Percentiles rank a stretch among this genome's conserved stretches.
Conservation (phyloP, 92 coral and sea anemone genomes). For the Umimayanthus chanpuru region DNA sequence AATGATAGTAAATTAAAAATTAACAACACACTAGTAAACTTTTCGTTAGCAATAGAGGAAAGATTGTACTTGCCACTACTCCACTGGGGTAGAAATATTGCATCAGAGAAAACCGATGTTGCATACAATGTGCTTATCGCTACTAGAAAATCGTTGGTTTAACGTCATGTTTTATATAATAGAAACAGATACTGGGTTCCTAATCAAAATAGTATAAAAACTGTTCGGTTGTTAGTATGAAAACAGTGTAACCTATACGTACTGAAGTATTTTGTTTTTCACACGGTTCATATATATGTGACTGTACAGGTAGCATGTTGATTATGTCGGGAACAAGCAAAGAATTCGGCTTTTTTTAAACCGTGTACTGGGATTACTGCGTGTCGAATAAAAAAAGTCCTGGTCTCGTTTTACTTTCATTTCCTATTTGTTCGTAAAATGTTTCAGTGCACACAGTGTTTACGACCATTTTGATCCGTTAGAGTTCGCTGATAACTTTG, state of each 20-base stretch:
- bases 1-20: not conserved
- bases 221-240: not conserved
- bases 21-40: not conserved
- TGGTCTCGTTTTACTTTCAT: no score
- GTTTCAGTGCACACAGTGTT: not conserved
- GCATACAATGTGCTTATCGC: not conserved
- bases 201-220: not conserved
- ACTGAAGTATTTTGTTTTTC: not conserved
- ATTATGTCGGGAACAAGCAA: no score
- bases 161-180: not conserved
- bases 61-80: not conserved
- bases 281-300: not conserved
- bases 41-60: not conserved
- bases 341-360: no score
- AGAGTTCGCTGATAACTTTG: not conserved
- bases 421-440: no score
- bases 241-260: no score
- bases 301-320: no score
- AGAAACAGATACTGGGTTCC: not conserved
- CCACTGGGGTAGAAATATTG: no score
- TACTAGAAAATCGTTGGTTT: not conserved
- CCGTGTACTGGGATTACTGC: no score
- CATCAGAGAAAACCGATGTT: not conserved
- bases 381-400: no score
- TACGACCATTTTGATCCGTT: not conserved